These are phyloP conservation scores for Perccottus glenii DNA, from an alignment of 2,113 vertebrate genomes.

Conservation along the genomic window DNA sequence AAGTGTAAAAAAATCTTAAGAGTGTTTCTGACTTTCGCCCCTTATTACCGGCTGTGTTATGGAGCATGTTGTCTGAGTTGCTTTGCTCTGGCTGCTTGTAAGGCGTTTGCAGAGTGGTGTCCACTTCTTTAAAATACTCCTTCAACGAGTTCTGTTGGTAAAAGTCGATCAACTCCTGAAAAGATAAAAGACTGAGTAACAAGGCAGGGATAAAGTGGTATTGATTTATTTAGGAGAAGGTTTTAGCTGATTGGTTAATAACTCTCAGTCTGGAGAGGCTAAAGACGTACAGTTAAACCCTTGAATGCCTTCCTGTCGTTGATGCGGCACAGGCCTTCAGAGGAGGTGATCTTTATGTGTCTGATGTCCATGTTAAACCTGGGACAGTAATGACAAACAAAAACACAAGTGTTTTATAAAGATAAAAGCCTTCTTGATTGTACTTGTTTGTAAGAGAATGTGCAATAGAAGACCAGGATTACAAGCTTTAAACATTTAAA, in stretches of 20 bases:
- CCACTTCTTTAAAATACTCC: constrained; percentile 90
- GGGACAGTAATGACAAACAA: constrained; percentile 7
- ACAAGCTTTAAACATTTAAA: no score
- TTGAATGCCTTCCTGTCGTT: constrained; percentile 94
- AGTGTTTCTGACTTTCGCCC: not conserved
- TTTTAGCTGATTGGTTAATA: no score
- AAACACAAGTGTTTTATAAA: not conserved
- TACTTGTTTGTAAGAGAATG: no score
- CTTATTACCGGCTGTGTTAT: constrained; percentile 67
- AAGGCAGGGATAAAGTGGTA: not conserved
- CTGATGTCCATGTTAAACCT: constrained; percentile 90
- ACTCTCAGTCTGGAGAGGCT: not conserved
- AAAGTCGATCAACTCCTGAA: constrained; percentile 88
- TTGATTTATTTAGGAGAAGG: no score
- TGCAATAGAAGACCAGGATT: no score
- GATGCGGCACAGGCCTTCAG: constrained; percentile 88
- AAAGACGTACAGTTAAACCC: constrained; percentile 81
- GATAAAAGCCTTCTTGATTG: no score
- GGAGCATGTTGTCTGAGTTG: constrained; percentile 38
- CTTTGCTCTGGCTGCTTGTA: constrained; percentile 86
- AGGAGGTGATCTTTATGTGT: constrained; percentile 89
- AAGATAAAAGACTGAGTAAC: not conserved
- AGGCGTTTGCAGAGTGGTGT: constrained; percentile 84
- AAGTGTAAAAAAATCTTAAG: no score
- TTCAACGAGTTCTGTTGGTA: constrained; percentile 90